A percentile compares a stretch with the other conserved stretches of the same genome.
Evolutionary conservation across 2,113 vertebrate species (phyloP).

Genomic region (Otocyon megalotis): DNA sequence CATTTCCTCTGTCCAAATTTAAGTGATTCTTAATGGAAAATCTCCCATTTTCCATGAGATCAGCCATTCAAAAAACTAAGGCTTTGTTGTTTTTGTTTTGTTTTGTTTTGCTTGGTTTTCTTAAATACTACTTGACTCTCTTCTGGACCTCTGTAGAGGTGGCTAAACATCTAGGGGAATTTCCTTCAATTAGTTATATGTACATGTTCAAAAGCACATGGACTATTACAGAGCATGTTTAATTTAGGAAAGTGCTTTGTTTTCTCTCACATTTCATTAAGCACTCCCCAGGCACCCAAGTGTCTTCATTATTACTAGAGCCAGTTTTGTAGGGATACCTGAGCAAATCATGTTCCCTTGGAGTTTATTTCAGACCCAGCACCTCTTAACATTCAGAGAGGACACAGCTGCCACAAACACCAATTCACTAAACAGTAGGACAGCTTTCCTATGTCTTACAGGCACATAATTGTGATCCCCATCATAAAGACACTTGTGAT

Average conservation of each 20-base stretch:
- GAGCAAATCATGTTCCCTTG: constrained; percentile 8
- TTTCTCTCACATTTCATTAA: constrained; percentile 7
- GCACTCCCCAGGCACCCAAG: background rate
- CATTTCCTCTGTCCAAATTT: background rate
- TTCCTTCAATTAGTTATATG: background rate
- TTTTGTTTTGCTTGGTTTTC: background rate
- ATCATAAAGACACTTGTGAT: background rate
- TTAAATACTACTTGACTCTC: background rate
- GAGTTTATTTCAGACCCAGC: background rate
- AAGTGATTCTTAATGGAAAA: constrained; percentile 33
- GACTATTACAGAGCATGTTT: background rate
- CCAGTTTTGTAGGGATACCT: background rate
- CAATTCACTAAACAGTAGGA: background rate
- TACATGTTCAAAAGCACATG: background rate
- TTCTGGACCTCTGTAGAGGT: background rate
- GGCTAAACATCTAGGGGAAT: background rate
- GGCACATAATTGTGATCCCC: background rate
- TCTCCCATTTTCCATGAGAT: background rate
- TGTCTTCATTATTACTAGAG: background rate
- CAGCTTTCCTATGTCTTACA: background rate
- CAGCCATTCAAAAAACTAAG: background rate
- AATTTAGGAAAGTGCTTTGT: background rate
- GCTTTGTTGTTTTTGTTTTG: background rate
- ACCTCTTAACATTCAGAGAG: constrained; percentile 1
- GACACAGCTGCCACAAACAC: background rate